A percentile compares a stretch with the other conserved stretches of the same genome.
Conservation (phyloP, 2,797 vertebrate genomes). For the Falco concolor region DNA sequence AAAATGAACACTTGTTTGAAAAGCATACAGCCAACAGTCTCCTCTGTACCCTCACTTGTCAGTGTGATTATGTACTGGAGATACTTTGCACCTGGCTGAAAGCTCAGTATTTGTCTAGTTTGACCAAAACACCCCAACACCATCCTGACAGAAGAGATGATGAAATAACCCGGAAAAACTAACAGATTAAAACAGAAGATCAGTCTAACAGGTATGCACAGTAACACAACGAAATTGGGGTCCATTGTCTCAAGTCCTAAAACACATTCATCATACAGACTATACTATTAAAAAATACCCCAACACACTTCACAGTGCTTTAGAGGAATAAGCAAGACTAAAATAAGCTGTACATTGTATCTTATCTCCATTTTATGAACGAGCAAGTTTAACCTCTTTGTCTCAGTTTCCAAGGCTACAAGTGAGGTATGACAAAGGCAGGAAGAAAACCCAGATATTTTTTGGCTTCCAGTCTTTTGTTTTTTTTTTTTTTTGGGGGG, state of each 20-base stretch:
- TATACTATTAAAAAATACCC: neutral
- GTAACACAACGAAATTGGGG: neutral
- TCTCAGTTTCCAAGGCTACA: slow-evolving; percentile 60
- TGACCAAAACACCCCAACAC: neutral
- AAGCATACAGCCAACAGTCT: neutral
- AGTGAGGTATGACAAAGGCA: slow-evolving; percentile 48
- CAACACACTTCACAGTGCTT: neutral
- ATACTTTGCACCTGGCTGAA: neutral
- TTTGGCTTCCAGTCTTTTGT: neutral
- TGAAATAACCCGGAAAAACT: neutral
- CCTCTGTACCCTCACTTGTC: neutral
- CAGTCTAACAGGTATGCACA: neutral
- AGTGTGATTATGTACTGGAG: neutral
- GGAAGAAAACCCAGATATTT: slow-evolving; percentile 49
- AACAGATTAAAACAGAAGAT: neutral
- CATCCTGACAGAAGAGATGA: neutral
- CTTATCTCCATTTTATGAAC: slow-evolving; percentile 45
- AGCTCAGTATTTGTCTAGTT: neutral
- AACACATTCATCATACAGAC: neutral
- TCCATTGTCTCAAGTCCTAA: neutral
- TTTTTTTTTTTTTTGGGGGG: neutral
- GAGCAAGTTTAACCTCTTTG: slow-evolving; percentile 47
- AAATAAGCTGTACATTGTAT: neutral
- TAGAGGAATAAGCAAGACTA: neutral
- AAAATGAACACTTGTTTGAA: neutral